These are phyloP conservation scores for Ophion obscuratus DNA, from an alignment of 2,888 invertebrate genomes.

Conservation along the genomic window DNA sequence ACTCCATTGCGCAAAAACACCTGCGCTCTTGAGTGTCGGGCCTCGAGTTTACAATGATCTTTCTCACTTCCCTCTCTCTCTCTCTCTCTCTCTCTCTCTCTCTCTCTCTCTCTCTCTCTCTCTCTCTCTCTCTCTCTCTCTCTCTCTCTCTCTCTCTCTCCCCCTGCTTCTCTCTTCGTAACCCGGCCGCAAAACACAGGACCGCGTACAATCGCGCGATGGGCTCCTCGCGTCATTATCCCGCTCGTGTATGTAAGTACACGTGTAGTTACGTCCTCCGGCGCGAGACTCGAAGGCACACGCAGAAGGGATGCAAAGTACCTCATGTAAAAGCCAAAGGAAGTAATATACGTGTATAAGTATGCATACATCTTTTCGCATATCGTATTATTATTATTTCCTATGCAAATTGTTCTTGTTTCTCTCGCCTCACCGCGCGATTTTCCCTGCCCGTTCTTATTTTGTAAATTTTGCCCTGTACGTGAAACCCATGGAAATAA, in stretches of 20 bases:
- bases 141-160: conserved; percentile 16
- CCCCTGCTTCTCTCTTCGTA: conserved; percentile 31
- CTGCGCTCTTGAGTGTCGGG: conserved; percentile 56
- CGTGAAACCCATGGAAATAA: too few relatives aligned
- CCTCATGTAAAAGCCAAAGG: background rate
- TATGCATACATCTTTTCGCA: background rate
- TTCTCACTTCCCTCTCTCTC: conserved; percentile 30
- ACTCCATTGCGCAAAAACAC: conserved; percentile 61
- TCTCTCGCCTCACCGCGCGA: background rate
- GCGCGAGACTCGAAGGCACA: conserved; percentile 45
- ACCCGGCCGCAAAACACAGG: conserved; percentile 52
- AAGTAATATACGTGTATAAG: background rate
- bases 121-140: conserved; percentile 16
- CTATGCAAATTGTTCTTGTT: background rate
- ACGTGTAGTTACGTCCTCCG: conserved; percentile 62
- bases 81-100: conserved; percentile 19
- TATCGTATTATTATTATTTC: background rate
- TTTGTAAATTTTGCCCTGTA: too few relatives aligned
- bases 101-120: conserved; percentile 24
- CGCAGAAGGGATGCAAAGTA: conserved; percentile 31
- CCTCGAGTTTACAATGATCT: conserved; percentile 60
- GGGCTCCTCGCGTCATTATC: conserved; percentile 36
- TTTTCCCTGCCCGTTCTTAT: too few relatives aligned
- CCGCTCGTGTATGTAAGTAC: conserved; percentile 59
- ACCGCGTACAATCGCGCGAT: conserved; percentile 53